Conservation (phyloP, 1,140 invertebrate species). For the Drosophila elegans region DNA sequence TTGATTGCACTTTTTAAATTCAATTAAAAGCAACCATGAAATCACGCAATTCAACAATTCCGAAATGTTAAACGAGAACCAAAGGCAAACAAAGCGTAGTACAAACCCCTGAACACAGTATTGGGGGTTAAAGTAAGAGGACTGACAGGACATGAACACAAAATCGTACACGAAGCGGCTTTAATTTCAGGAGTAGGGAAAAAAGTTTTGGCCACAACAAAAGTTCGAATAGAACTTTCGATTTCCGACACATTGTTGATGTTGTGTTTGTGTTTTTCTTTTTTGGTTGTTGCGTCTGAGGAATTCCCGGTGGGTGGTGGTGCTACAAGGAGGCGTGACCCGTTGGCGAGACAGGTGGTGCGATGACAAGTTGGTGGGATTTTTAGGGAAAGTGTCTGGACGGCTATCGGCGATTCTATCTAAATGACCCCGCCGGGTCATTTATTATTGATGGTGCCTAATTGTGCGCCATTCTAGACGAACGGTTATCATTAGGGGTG, state of each 20-base stretch:
- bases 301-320: conserved; percentile 32
- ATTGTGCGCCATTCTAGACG: conserved; percentile 37
- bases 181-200: conserved; percentile 29
- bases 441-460: conserved; percentile 58
- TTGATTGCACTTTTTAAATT: conserved; percentile 65
- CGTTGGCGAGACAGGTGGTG: conserved; percentile 19
- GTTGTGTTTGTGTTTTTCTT: neutral
- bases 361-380: conserved; percentile 27
- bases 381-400: conserved; percentile 14
- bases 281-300: conserved; percentile 28
- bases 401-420: conserved; percentile 41
- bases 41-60: conserved; percentile 75
- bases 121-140: conserved; percentile 9
- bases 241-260: conserved; percentile 37
- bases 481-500: conserved; percentile 32
- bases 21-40: conserved; percentile 60
- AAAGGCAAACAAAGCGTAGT: conserved; percentile 23
- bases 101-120: neutral
- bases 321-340: conserved; percentile 20
- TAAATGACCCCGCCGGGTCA: conserved; percentile 49
- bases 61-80: conserved; percentile 28
- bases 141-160: conserved; percentile 36
- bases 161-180: conserved; percentile 36
- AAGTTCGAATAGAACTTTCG: conserved; percentile 13
- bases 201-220: conserved; percentile 36